Evolutionary conservation across 2,888 invertebrate genomes (phyloP), one percentile per base, ranked within the genome.

Genomic region (Thecocarcelia acutangulata): DNA sequence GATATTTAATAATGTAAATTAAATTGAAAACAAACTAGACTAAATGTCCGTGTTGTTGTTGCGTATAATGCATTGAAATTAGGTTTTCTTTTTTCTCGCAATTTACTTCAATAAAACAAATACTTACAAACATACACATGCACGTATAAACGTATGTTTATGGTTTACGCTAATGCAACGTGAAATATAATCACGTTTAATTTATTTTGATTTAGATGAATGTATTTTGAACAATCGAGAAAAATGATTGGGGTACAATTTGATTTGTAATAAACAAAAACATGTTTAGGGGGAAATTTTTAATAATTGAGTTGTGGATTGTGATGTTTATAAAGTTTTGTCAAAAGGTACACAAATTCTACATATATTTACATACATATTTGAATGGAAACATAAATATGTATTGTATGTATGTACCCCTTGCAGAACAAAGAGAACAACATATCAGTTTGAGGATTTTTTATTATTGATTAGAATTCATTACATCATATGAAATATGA

Each of bases 181-280:
- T 63, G 42, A 52, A 54, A 54, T 63, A 54, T 37, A 44, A 44
- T 63, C 63, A 63, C 63, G 54, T 73, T 73, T 72, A 17, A 48
- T 17, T 44, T 28, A 1, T 11, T 19, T 6, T 2, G 1, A 46
- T 15, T 48, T 37, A 37, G 15, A 33, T 33, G n/a, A 17, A 54
- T 52, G 54, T 15, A 63, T 63, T 63, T 63, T 6, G 15, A 63
- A 33, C 33, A 48, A 28, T 63, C 28, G 33, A 33, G 28, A 17
- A 63, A 46, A 17, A 33, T 33, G 48, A 33, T 59, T 48, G 46
- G 63, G 48, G 46, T 6, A 13, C 6, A 40, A 64, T 64, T 37
- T 21, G 24, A 40, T 66, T 66, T 52, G 40, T 66, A 50, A 52
- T 52, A 13, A 40, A 37, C 19, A 50, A 4, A n/a, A n/a, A 21